Percentiles rank a stretch among this genome's conserved stretches.
Conservation (phyloP, 64 coral and sea anemone genomes). For the Montipora cactus region DNA sequence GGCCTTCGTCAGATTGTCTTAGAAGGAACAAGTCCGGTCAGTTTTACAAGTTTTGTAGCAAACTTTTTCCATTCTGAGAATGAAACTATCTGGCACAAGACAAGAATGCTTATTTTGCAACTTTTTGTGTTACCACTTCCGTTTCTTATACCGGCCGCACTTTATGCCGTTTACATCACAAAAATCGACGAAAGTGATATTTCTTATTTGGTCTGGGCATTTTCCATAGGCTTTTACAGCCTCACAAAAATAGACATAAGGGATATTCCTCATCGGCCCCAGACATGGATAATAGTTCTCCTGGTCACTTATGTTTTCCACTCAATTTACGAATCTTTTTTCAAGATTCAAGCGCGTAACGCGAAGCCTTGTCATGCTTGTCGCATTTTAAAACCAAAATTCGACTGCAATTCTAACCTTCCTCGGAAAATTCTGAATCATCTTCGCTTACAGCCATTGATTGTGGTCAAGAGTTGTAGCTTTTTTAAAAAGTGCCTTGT, state of each 20-base stretch:
- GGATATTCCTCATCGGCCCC: neutral
- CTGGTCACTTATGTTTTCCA: neutral
- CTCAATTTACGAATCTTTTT: slow-evolving; percentile 3
- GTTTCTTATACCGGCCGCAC: neutral
- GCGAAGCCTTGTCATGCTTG: no score
- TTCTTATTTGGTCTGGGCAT: no score
- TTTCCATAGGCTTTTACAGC: no score
- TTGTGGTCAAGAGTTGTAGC: neutral
- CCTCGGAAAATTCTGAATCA: neutral
- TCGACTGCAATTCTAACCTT: neutral
- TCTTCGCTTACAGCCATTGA: neutral
- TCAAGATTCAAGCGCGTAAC: no score
- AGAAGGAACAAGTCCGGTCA: slow-evolving; percentile 12
- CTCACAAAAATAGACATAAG: no score
- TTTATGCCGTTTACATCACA: neutral
- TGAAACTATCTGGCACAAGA: neutral
- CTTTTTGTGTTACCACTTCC: neutral
- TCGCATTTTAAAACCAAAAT: no score
- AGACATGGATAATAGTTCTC: neutral
- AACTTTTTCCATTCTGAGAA: neutral
- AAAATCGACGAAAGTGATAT: no score
- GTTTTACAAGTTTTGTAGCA: neutral
- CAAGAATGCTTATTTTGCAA: neutral
- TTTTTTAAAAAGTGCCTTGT: neutral
- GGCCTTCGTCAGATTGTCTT: neutral